Percentiles rank a stretch among this genome's conserved stretches.
Conservation (phyloP, 2,797 vertebrate genomes). For the Orestias chungarensis region DNA sequence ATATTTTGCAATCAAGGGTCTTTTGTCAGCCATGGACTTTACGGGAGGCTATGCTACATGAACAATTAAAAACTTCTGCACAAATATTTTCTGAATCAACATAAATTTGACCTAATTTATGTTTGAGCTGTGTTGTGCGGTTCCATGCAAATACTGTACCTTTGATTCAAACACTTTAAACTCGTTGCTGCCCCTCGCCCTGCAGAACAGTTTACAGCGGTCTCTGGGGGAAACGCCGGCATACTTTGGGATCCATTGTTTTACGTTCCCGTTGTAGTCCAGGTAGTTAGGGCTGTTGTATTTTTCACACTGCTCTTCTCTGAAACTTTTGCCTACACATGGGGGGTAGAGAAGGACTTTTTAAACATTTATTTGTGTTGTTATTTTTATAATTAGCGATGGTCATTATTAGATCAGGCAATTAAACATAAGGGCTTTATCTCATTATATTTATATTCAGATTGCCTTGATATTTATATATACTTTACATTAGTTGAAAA, state of each 20-base stretch:
- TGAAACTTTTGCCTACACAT: conserved; percentile 88
- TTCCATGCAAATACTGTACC: conserved; percentile 68
- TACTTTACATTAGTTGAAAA: too few species aligned
- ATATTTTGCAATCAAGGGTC: neutral
- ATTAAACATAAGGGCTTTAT: neutral
- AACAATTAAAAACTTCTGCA: neutral
- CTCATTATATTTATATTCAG: too few species aligned
- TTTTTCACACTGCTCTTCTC: conserved; percentile 95
- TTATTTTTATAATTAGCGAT: neutral
- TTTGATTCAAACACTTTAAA: conserved; percentile 97
- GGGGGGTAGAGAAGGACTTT: neutral
- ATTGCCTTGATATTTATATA: too few species aligned
- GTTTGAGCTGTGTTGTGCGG: neutral
- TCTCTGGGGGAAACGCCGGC: conserved; percentile 92
- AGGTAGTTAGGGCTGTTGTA: conserved; percentile 88
- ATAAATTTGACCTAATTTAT: neutral
- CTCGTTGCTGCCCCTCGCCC: conserved; percentile 87
- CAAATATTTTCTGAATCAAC: neutral
- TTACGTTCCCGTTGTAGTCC: conserved; percentile 83
- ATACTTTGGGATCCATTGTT: conserved; percentile 96
- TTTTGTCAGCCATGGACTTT: neutral
- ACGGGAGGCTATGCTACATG: neutral
- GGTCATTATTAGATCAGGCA: neutral
- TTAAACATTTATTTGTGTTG: neutral
- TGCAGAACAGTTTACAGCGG: conserved; percentile 94